Evolutionary conservation across 35 echinoderm and acorn worm genomes (phyloP).

Genomic region (Strongylocentrotus purpuratus): DNA sequence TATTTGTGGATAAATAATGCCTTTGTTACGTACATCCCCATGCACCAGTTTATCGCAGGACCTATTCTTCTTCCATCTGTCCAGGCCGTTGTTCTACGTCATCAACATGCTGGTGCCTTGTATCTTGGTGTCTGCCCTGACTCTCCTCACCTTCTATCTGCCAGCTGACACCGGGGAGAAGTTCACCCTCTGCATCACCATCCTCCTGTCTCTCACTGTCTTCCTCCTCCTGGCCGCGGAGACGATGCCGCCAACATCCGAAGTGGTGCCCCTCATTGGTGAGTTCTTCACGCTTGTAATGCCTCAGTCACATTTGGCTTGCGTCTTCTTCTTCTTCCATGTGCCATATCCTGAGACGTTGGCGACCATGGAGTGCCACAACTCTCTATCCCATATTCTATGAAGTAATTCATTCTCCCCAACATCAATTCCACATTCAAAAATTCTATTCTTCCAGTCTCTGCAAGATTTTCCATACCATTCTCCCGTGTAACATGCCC

Average conservation of each 20-base stretch:
- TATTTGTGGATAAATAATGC: too few relatives aligned
- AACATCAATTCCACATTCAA: too few relatives aligned
- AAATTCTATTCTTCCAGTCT: too few relatives aligned
- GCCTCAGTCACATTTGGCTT: too few relatives aligned
- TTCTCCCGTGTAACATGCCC: too few relatives aligned
- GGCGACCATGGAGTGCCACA: too few relatives aligned
- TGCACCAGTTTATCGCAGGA: not conserved
- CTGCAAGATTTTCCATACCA: too few relatives aligned
- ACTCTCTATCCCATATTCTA: too few relatives aligned
- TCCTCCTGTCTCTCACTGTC: conserved; percentile 88
- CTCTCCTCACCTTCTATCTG: conserved; percentile 79
- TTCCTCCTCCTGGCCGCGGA: conserved; percentile 84
- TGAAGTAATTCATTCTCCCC: too few relatives aligned
- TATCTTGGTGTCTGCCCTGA: conserved; percentile 83
- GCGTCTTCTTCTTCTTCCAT: too few relatives aligned
- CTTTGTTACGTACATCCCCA: too few relatives aligned
- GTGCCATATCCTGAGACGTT: too few relatives aligned
- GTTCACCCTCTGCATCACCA: conserved; percentile 94
- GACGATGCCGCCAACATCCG: conserved; percentile 92
- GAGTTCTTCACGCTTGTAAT: conserved; percentile 30
- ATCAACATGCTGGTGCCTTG: conserved; percentile 87
- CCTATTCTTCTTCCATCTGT: not conserved
- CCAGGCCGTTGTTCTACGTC: conserved; percentile 79
- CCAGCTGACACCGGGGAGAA: conserved; percentile 89
- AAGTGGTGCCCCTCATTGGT: conserved; percentile 89